Evolutionary conservation across 30 jellyfish, hydroid and myxozoan genomes (phyloP).

Genomic region (Aurelia sp.): DNA sequence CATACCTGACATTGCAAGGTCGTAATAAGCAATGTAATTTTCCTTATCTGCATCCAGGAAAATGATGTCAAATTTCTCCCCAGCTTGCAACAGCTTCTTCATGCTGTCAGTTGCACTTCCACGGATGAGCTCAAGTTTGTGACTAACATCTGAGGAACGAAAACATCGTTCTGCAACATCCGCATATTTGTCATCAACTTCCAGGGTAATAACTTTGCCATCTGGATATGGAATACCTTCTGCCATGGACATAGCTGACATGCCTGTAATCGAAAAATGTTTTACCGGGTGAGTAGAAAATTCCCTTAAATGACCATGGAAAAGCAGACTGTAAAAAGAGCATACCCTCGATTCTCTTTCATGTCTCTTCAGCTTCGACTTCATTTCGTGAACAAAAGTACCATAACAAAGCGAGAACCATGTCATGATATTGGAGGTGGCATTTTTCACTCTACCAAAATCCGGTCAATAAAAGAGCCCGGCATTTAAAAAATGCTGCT

Average conservation of each 20-base stretch:
- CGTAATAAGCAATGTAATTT: slow-evolving; percentile 46
- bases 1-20: slow-evolving; percentile 63
- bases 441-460: too few relatives aligned
- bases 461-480: too few relatives aligned
- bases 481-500: too few relatives aligned
- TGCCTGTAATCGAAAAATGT: slow-evolving; percentile 8
- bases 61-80: slow-evolving; percentile 54
- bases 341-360: too few relatives aligned
- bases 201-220: slow-evolving; percentile 62
- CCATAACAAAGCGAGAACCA: too few relatives aligned
- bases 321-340: too few relatives aligned
- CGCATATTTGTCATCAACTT: slow-evolving; percentile 42
- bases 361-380: too few relatives aligned
- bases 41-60: slow-evolving; percentile 73
- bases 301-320: too few relatives aligned
- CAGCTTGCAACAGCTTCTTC: slow-evolving; percentile 40
- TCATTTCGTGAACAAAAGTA: too few relatives aligned
- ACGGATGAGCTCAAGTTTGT: slow-evolving; percentile 37
- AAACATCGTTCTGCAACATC: slow-evolving; percentile 65
- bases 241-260: slow-evolving; percentile 74
- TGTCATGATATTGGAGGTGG: too few relatives aligned
- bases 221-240: slow-evolving; percentile 61
- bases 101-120: slow-evolving; percentile 57
- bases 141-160: slow-evolving; percentile 28
- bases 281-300: too few relatives aligned